phyloP scores from a whole-genome alignment of 2,113 vertebrate species.

The Nicator chloris region DNA sequence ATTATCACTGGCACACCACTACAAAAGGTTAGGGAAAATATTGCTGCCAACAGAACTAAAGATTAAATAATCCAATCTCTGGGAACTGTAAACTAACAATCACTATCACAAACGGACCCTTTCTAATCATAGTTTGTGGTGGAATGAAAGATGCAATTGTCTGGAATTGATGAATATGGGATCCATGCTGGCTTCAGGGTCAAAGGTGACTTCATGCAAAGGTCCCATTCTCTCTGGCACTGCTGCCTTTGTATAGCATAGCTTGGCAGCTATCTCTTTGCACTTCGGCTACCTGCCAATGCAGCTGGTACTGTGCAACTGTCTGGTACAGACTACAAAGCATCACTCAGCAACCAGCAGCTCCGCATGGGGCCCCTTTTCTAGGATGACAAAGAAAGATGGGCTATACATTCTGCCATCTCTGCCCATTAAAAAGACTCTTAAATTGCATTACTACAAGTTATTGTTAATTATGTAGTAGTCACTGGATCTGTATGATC shows the following conservation, averaged over 20 bases:
- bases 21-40: constrained; percentile 67
- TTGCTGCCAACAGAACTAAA: constrained; percentile 67
- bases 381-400: constrained; percentile 85
- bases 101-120: constrained; percentile 64
- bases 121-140: constrained; percentile 79
- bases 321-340: constrained; percentile 84
- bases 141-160: constrained; percentile 94
- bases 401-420: constrained; percentile 77
- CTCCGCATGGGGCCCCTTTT: constrained; percentile 80
- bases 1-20: constrained; percentile 49
- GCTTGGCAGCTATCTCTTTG: constrained; percentile 84
- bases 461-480: constrained; percentile 83
- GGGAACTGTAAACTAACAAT: constrained; percentile 73
- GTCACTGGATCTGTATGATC: constrained; percentile 75
- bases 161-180: constrained; percentile 88
- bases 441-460: constrained; percentile 77
- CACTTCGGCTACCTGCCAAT: constrained; percentile 87
- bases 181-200: constrained; percentile 84
- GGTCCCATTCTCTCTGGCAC: constrained; percentile 84
- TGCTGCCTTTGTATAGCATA: constrained; percentile 80
- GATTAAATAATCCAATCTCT: constrained; percentile 64
- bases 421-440: constrained; percentile 74
- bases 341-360: constrained; percentile 84
- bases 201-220: constrained; percentile 81
- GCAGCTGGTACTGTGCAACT: constrained; percentile 87